These are phyloP conservation scores for Borostomias antarcticus DNA, from an alignment of 2,797 vertebrate genomes.

Conservation along the genomic window DNA sequence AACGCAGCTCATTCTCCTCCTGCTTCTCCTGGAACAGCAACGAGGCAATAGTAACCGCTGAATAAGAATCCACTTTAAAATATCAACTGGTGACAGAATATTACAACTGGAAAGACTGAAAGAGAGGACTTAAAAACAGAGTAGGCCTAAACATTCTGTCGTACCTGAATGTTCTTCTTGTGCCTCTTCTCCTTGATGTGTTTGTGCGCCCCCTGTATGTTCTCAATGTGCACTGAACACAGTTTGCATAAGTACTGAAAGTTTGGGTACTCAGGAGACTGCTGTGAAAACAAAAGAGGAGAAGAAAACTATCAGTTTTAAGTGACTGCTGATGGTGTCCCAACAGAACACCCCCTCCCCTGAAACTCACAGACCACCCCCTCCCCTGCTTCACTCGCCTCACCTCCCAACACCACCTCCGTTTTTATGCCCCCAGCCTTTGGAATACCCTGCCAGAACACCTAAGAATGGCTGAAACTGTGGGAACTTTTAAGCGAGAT, in stretches of 20 bases:
- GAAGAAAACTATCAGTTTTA: constrained; percentile 1
- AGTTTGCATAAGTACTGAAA: constrained; percentile 98
- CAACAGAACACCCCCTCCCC: no score
- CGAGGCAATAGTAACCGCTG: no score
- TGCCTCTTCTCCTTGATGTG: constrained; percentile 99
- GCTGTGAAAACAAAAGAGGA: constrained; percentile 70
- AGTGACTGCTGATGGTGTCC: background rate
- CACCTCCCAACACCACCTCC: no score
- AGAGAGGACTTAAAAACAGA: background rate
- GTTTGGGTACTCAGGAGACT: constrained; percentile 93
- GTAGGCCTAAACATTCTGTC: constrained; percentile 15
- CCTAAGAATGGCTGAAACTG: no score
- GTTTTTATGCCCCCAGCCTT: no score
- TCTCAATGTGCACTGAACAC: constrained; percentile 96
- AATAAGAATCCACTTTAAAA: background rate
- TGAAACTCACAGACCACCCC: no score
- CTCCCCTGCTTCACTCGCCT: no score
- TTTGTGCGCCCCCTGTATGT: constrained; percentile 97
- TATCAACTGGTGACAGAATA: background rate
- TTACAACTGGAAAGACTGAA: background rate
- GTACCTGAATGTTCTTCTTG: constrained; percentile 98
- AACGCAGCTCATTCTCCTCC: constrained; percentile 93
- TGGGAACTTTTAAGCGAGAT: no score
- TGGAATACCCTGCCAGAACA: no score
- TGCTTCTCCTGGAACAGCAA: constrained; percentile 89